Base-by-base conservation (phyloP, 2,888 invertebrate genomes). In the Hedychridium roseum region DNA sequence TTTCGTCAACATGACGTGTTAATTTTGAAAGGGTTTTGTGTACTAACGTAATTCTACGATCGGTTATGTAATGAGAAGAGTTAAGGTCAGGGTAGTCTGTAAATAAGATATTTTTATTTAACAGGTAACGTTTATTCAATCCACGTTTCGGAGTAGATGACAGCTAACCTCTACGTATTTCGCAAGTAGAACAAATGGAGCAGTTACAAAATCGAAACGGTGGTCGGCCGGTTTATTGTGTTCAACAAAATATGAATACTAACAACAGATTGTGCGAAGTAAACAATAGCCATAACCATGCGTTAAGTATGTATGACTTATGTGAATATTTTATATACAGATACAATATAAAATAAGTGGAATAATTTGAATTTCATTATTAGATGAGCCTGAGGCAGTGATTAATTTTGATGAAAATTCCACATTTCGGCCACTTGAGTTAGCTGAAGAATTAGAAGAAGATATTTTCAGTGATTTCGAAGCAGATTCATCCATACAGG, bases 381-480 rank as follows among this genome's bases (percentile, higher is more conserved):
- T 31, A 63, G 63, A 46, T 2, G 32, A 39, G 11, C 62, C 62
- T 0, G 63, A 63, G 36, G 39, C 55, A 34, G 54, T 55, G 4
- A 44, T 63, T 15, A 60, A 48, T 34, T 54, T 63, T 14, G 57
- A 54, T 15, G 43, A 51, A 14, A 26, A 39, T 6, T 50, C 48
- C 15, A 11, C 18, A n/a, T 28, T 40, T 5, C 26, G 58, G n/a
- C 31, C 38, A 0, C 1, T 46, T 27, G 34, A 56, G 20, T 37
- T 43, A 1, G 12, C 46, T 11, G 58, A 61, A 20, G 59, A 57
- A 26, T 37, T 31, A 1, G 59, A 61, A 32, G 56, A 60, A 15
- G 57, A 60, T 43, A 43, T 60, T 34, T 57, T 60, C 12, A 48
- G 41, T 17, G 60, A 57, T 12, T 32, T 49, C 3, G 60, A 60